phyloP scores from a whole-genome alignment of 2,113 vertebrate species.

The Perccottus glenii region DNA sequence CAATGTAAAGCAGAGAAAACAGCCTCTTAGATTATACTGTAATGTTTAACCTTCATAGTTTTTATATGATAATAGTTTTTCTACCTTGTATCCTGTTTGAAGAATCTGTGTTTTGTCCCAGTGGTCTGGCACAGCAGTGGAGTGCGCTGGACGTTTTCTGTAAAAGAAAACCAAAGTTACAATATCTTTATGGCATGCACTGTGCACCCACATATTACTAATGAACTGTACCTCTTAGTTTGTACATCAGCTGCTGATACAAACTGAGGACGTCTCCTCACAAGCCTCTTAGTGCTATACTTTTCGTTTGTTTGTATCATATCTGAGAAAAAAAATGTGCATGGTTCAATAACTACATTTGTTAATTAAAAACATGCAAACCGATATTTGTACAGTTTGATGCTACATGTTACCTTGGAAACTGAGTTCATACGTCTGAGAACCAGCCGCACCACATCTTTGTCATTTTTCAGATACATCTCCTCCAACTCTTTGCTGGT shows the following conservation, averaged over 20 bases:
- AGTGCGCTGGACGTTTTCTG: slow-evolving; percentile 10
- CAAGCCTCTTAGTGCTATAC: slow-evolving; percentile 50
- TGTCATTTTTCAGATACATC: slow-evolving; percentile 56
- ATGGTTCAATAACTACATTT: not conserved
- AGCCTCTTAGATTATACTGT: too few species aligned
- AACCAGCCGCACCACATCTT: slow-evolving; percentile 57
- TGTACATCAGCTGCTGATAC: slow-evolving; percentile 53
- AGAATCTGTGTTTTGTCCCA: slow-evolving; percentile 73
- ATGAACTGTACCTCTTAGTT: slow-evolving; percentile 12
- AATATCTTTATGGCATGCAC: not conserved
- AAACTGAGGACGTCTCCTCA: slow-evolving; percentile 67
- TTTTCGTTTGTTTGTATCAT: slow-evolving; percentile 70
- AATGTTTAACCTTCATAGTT: too few species aligned
- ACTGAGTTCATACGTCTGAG: slow-evolving; percentile 68
- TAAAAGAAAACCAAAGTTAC: not conserved
- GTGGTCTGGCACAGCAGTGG: slow-evolving; percentile 51
- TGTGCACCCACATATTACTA: not conserved
- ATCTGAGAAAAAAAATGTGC: slow-evolving; percentile 54
- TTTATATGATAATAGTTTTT: too few species aligned
- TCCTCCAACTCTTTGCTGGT: slow-evolving; percentile 68
- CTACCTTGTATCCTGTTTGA: slow-evolving; percentile 56
- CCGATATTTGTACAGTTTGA: not conserved
- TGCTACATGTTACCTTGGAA: slow-evolving; percentile 61
- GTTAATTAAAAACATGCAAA: not conserved
- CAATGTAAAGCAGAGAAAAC: too few species aligned